Percentiles rank a stretch among this genome's conserved stretches.
phyloP scores from a whole-genome alignment of 2,888 invertebrate genomes.

The Trichogramma evanescens region DNA sequence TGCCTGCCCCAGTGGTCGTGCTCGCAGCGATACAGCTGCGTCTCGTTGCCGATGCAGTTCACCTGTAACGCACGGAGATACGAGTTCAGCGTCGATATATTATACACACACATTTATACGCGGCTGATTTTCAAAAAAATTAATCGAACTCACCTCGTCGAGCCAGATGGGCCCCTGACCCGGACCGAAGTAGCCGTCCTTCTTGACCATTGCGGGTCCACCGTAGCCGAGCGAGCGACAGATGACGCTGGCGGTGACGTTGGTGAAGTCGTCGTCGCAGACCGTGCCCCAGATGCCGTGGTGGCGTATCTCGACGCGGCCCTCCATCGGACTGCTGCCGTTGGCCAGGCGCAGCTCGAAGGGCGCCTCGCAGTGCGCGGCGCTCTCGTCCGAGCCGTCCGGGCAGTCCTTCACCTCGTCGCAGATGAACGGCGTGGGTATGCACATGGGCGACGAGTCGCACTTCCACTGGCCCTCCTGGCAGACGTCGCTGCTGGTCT shows the following conservation, averaged over 20 bases:
- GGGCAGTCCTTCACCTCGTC: conserved; percentile 60
- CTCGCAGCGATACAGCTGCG: conserved; percentile 56
- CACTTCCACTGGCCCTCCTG: conserved; percentile 59
- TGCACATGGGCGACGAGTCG: conserved; percentile 54
- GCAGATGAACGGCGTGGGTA: conserved; percentile 58
- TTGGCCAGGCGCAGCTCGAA: conserved; percentile 57
- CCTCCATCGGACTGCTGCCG: conserved; percentile 54
- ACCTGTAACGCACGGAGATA: conserved; percentile 34
- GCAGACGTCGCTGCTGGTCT: conserved; percentile 54
- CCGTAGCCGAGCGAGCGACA: conserved; percentile 55
- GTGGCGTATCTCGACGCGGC: conserved; percentile 64
- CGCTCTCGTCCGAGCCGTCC: conserved; percentile 59
- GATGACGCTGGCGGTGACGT: conserved; percentile 58
- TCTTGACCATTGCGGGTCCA: conserved; percentile 50
- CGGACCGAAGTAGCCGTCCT: conserved; percentile 52
- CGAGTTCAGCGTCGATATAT: too few relatives aligned
- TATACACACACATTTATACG: too few relatives aligned
- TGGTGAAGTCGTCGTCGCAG: conserved; percentile 70
- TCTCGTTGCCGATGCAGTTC: conserved; percentile 62
- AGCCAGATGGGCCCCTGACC: conserved; percentile 65
- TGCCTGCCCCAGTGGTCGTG: conserved; percentile 63
- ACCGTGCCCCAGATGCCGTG: conserved; percentile 69
- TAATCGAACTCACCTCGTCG: conserved; percentile 51
- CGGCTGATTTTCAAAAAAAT: neutral
- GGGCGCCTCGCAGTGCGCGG: conserved; percentile 50